Percentiles rank a stretch among this genome's conserved stretches.
These are phyloP conservation scores for Disparrhopalites patrizii DNA, from an alignment of 2,888 invertebrate species.

Conservation along the genomic window DNA sequence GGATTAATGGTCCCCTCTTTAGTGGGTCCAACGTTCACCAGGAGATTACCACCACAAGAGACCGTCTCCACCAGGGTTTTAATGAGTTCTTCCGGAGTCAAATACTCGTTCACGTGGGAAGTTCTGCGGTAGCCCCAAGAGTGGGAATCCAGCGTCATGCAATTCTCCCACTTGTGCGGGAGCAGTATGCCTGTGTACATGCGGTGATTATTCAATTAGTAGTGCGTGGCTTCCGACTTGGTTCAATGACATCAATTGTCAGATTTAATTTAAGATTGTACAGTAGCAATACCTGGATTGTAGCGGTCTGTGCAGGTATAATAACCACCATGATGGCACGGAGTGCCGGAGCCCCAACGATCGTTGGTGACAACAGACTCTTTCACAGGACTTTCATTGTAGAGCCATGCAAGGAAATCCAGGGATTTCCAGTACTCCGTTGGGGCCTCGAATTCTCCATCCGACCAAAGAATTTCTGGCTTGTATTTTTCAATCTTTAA, in stretches of 20 bases:
- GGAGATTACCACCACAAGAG: slow-evolving; percentile 59
- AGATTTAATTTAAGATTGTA: not conserved
- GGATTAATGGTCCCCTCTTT: slow-evolving; percentile 52
- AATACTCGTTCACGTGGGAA: slow-evolving; percentile 63
- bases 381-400: slow-evolving; percentile 84
- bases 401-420: slow-evolving; percentile 84
- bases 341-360: slow-evolving; percentile 77
- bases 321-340: slow-evolving; percentile 87
- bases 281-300: slow-evolving; percentile 61
- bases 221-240: too few relatives aligned
- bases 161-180: slow-evolving; percentile 91
- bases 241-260: too few relatives aligned
- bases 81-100: slow-evolving; percentile 65
- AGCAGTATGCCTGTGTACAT: slow-evolving; percentile 58
- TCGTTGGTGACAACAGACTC: slow-evolving; percentile 88
- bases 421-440: slow-evolving; percentile 78
- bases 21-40: slow-evolving; percentile 54
- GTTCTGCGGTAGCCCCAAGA: slow-evolving; percentile 85
- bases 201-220: not conserved
- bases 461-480: slow-evolving; percentile 81
- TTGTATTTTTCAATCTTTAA: slow-evolving; percentile 59
- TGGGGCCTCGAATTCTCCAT: slow-evolving; percentile 89
- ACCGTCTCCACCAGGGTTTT: slow-evolving; percentile 68
- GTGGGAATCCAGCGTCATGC: slow-evolving; percentile 77
- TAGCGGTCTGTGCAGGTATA: slow-evolving; percentile 79